Conservation (phyloP, 2,888 invertebrate species). For the Kryphioiulus occultus region DNA sequence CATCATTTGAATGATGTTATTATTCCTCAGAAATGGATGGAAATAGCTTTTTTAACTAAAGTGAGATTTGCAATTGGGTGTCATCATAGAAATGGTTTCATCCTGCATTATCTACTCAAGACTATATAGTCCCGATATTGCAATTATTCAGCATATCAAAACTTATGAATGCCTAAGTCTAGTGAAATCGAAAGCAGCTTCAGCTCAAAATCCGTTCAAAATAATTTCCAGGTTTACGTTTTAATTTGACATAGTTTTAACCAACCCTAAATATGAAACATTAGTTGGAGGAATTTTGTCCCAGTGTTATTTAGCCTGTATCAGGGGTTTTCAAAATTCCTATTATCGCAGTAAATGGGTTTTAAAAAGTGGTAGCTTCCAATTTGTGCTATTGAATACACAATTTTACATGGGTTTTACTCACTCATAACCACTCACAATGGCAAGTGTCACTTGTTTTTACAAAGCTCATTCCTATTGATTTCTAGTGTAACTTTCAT, state of each 20-base stretch:
- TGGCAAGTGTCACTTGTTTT: constrained; percentile 24
- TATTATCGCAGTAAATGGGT: too few relatives aligned
- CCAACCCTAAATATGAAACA: too few relatives aligned
- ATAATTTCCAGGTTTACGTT: too few relatives aligned
- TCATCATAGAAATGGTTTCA: neutral
- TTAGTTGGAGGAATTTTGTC: too few relatives aligned
- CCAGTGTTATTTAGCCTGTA: neutral
- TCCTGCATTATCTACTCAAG: neutral
- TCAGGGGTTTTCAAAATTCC: too few relatives aligned
- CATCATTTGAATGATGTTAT: neutral
- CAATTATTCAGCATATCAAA: constrained; percentile 2
- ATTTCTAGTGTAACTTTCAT: neutral
- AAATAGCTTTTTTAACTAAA: neutral
- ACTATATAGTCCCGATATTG: neutral
- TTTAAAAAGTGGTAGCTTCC: neutral
- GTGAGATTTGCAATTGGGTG: neutral
- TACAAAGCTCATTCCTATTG: constrained; percentile 2
- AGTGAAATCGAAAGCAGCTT: too few relatives aligned
- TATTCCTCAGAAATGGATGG: neutral
- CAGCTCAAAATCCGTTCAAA: too few relatives aligned
- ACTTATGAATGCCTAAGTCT: neutral
- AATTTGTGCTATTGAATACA: neutral
- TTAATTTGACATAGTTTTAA: too few relatives aligned
- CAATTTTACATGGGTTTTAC: neutral
- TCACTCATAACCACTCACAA: neutral